A percentile compares a stretch with the other conserved stretches of the same genome.
Evolutionary conservation across 2,888 invertebrate species (phyloP).

Genomic region (Mesorhabditis belari): DNA sequence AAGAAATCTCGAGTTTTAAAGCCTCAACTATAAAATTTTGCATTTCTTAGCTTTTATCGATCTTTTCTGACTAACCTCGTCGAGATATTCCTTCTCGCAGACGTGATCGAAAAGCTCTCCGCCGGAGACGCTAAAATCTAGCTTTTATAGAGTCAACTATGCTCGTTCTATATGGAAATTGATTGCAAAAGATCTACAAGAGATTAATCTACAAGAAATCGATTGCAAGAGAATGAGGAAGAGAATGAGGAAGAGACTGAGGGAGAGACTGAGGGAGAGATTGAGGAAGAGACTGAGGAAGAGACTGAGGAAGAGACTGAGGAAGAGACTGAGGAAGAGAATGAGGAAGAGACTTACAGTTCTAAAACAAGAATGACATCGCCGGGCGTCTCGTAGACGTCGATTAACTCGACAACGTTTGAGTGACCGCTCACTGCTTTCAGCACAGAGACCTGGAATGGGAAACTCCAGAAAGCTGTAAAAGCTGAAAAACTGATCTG

Average conservation of each 20-base stretch:
- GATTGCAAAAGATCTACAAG: background rate
- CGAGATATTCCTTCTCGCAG: conserved; percentile 58
- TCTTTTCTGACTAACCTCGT: too few relatives aligned
- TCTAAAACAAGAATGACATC: conserved; percentile 64
- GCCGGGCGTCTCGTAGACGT: conserved; percentile 63
- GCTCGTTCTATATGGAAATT: background rate
- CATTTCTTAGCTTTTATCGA: background rate
- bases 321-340: too few relatives aligned
- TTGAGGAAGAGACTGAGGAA: too few relatives aligned
- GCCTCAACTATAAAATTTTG: too few relatives aligned
- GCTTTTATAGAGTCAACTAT: background rate
- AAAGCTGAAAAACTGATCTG: too few relatives aligned
- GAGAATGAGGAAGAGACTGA: too few relatives aligned
- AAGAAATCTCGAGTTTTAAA: too few relatives aligned
- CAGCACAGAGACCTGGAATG: conserved; percentile 56
- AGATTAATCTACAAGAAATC: background rate
- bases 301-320: too few relatives aligned
- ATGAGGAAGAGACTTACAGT: conserved; percentile 58
- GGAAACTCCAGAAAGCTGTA: background rate
- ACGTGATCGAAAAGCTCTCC: conserved; percentile 66
- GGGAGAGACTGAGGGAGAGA: too few relatives aligned
- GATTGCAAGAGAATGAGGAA: conserved; percentile 5
- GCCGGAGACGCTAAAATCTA: conserved; percentile 61
- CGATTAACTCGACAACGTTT: conserved; percentile 64
- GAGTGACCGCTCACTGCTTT: conserved; percentile 61